A percentile compares a stretch with the other conserved stretches of the same genome.
Conservation (phyloP, 2,888 invertebrate species). For the Tetragnatha montana region DNA sequence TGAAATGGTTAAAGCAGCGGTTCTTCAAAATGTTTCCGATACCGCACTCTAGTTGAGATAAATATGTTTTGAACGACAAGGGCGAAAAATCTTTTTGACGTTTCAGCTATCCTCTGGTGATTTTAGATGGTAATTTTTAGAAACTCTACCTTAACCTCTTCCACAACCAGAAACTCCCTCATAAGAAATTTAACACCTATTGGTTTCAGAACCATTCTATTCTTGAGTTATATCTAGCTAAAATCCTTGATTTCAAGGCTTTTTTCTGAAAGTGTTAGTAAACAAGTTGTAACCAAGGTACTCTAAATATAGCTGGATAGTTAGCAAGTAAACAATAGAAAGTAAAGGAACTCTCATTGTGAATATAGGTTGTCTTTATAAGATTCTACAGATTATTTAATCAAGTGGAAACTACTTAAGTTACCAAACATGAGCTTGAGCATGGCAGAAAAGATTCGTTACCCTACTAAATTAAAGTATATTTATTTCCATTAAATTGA, state of each 20-base stretch:
- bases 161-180: neutral
- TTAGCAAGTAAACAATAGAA: no score
- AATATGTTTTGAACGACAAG: no score
- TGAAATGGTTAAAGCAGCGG: no score
- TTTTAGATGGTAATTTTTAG: no score
- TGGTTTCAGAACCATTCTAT: neutral
- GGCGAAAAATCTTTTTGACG: no score
- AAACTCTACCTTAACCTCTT: neutral
- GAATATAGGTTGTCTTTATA: no score
- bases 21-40: no score
- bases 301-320: neutral
- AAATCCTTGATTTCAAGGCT: neutral
- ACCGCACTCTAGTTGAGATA: no score
- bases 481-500: neutral
- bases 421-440: neutral
- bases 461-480: neutral
- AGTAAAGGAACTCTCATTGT: no score
- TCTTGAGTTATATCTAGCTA: neutral
- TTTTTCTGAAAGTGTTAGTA: neutral
- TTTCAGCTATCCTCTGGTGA: no score
- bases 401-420: neutral
- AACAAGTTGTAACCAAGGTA: neutral
- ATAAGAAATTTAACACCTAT: neutral
- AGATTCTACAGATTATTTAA: neutral
- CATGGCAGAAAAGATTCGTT: neutral